These are phyloP conservation scores for Cecidostiba fungosa DNA, from an alignment of 2,888 invertebrate species.

Conservation along the genomic window DNA sequence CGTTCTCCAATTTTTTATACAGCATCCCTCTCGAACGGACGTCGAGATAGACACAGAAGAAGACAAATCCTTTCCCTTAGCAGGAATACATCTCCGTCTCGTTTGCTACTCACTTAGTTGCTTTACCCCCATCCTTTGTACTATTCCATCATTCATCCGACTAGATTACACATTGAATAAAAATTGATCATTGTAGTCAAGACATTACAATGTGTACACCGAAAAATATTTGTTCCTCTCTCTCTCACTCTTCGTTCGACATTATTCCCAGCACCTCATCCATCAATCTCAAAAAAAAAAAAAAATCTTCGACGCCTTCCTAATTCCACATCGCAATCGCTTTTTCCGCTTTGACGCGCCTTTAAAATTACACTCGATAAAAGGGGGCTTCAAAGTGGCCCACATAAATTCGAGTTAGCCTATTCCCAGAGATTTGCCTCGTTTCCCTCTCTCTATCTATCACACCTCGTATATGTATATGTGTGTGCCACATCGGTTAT, in stretches of 20 bases:
- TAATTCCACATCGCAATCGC: neutral
- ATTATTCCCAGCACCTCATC: neutral
- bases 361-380: constrained; percentile 3
- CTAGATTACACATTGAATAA: neutral
- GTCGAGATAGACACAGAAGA: constrained; percentile 9
- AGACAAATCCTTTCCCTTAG: constrained; percentile 2
- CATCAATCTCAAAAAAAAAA: neutral
- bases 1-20: constrained; percentile 1
- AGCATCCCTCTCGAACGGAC: neutral
- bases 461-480: neutral
- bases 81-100: neutral
- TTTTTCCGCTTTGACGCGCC: neutral
- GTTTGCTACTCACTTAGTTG: neutral
- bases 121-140: neutral
- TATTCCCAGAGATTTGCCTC: neutral
- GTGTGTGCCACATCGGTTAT: neutral
- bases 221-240: neutral
- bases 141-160: neutral
- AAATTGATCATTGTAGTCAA: neutral
- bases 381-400: neutral
- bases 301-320: neutral
- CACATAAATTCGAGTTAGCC: neutral
- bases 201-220: neutral
- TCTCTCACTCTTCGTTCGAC: neutral
- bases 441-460: constrained; percentile 1